phyloP scores from a whole-genome alignment of 2,888 invertebrate genomes.

The Tholera decimalis region DNA sequence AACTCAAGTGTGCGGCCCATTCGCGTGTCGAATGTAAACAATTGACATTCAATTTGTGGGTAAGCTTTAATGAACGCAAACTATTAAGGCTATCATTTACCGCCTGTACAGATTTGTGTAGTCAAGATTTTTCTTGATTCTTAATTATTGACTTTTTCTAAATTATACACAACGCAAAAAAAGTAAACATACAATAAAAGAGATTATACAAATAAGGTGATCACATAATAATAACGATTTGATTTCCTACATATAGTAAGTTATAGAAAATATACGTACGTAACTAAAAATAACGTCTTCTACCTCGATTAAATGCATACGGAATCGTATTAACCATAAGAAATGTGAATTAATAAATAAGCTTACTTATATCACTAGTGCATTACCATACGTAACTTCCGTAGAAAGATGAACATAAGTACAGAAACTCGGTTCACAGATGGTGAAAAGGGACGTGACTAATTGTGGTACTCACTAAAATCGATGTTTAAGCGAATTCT shows the following conservation, averaged over 20 bases:
- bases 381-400: slow-evolving; percentile 29
- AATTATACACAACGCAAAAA: slow-evolving; percentile 47
- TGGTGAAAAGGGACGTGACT: slow-evolving; percentile 55
- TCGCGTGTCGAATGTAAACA: slow-evolving; percentile 74
- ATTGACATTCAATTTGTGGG: slow-evolving; percentile 72
- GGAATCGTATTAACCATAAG: slow-evolving; percentile 22
- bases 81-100: slow-evolving; percentile 70
- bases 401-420: slow-evolving; percentile 30
- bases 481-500: slow-evolving; percentile 62
- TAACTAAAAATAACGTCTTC: too few species aligned
- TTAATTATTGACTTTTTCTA: slow-evolving; percentile 46
- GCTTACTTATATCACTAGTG: slow-evolving; percentile 10
- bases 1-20: slow-evolving; percentile 67
- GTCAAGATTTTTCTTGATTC: slow-evolving; percentile 53
- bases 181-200: slow-evolving; percentile 33
- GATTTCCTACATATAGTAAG: slow-evolving; percentile 44
- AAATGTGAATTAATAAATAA: slow-evolving; percentile 32
- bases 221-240: slow-evolving; percentile 33
- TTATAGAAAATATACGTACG: slow-evolving; percentile 18
- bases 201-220: slow-evolving; percentile 39
- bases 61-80: slow-evolving; percentile 69
- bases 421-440: slow-evolving; percentile 21
- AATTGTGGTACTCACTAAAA: slow-evolving; percentile 58
- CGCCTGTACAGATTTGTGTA: slow-evolving; percentile 60
- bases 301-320: slow-evolving; percentile 21